Base-by-base conservation (phyloP, 1,140 invertebrate genomes). In the Hypothenemus hampei region DNA sequence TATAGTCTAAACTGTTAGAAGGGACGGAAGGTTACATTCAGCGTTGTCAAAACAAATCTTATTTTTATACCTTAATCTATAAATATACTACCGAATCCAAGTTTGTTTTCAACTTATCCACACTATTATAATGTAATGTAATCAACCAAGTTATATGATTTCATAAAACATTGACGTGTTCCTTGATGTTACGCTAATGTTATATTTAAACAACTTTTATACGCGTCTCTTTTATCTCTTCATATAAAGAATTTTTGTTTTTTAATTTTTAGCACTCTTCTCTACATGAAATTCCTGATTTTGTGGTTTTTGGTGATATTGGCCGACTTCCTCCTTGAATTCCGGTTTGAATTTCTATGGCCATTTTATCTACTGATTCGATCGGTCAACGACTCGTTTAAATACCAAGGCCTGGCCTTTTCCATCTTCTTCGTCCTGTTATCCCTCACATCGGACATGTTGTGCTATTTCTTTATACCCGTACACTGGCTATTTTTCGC, bases 391-490 rank as follows among this genome's bases (percentile, higher is more conserved):
- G 95, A 98, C 77, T 95, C 93, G 58, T 98, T 95, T 74, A 97
- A 96, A 80, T 97, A 97, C 77, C 96, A 98, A 82, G 95, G 95
- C 72, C 81, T 98, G 81, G 93, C 93, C 73, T 98, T 98, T 77
- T 96, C 95, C 66, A 86, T 98, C 64, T 94, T 98, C 76, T 98
- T 98, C 78, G 88, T 98, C 65, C 97, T 93, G 74, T 92, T 99
- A 72, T 93, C 95, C 64, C 82, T 98, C 58, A 98, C 94, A 60
- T 97, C 95, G 64, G 96, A 99, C 77, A 90, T 98, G 83, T 89
- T 98, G 75, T 98, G 94, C 81, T 97, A 95, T 77, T 93, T 98
- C 76, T 97, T 98, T 74, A 97, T 99, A 79, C 97, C 97, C 57
- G 86, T 98, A 61, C 92, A 97, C 72, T 97, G 93, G 88, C 80